Base-by-base conservation (phyloP, 2,888 invertebrate genomes). In the Dorcus hopei region DNA sequence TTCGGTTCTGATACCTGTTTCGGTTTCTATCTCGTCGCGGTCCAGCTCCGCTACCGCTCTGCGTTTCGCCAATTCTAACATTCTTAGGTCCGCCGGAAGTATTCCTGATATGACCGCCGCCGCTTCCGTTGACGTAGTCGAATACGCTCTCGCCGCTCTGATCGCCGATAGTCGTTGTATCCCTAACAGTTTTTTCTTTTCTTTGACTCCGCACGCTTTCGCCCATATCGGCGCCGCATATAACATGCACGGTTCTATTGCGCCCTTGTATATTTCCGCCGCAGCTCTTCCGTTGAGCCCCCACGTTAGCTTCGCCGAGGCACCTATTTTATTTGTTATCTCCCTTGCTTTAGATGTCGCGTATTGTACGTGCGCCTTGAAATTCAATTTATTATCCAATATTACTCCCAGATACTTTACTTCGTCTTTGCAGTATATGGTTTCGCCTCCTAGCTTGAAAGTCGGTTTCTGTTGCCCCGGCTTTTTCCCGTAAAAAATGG, bases 211-310 rank as follows among this genome's bases (percentile, higher is more conserved):
- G 9, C 26, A 23, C 7, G 11, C 38, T 7, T 33, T 42, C 11
- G 40, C 61, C 58, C 55, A 61, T 11, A 58, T 40, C 9, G 58
- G 43, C 9, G 55, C 54, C 19, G 49, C 55, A 42, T 58, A 61
- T 0, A 52, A 33, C 39, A 58, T 49, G 4, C 45, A 50, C 9
- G 57, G 57, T 26, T 60, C 47, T 7, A 57, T 54, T 7, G 60
- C 60, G 3, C 57, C 60, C 11, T 26, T 41, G n/a, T 60, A 60
- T 11, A 60, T 57, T 26, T 11, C 11, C 5, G 26, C 38, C 49
- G 55, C 49, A 6, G 53, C 47, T 5, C 23, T 14, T 4, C 50
- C 14, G 6, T 47, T 47, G 2, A 60, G 42, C 2, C 57, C 57
- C 50, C 49, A 60, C 2, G 50, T 54, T 3, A 57, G n/a, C 38